Evolutionary conservation across 2,888 invertebrate species (phyloP).

Genomic region (Criorhina ranunculi): DNA sequence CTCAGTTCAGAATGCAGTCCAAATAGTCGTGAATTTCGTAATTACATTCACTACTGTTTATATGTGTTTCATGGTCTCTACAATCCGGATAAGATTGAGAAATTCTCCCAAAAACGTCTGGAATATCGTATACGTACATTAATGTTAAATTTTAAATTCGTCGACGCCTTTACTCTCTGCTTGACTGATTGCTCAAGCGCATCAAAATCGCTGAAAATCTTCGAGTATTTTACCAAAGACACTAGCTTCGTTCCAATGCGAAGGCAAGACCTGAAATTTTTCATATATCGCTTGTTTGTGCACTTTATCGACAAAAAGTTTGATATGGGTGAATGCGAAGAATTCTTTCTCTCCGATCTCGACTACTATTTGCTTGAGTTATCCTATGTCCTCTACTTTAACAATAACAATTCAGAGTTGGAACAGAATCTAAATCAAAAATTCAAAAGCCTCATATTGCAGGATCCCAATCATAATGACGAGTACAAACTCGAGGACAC

Average conservation of each 20-base stretch:
- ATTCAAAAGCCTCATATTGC: slow-evolving; percentile 81
- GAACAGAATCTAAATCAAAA: slow-evolving; percentile 83
- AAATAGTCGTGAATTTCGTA: slow-evolving; percentile 79
- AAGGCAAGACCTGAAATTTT: slow-evolving; percentile 83
- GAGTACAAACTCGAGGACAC: slow-evolving; percentile 82
- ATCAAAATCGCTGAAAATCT: slow-evolving; percentile 82
- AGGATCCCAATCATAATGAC: slow-evolving; percentile 79
- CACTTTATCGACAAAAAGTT: slow-evolving; percentile 83
- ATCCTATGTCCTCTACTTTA: slow-evolving; percentile 84
- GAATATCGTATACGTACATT: slow-evolving; percentile 84
- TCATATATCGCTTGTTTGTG: slow-evolving; percentile 83
- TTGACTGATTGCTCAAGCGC: slow-evolving; percentile 81
- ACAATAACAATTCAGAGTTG: slow-evolving; percentile 83
- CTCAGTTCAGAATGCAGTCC: slow-evolving; percentile 77
- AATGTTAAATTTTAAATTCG: slow-evolving; percentile 84
- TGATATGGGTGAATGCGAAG: slow-evolving; percentile 83
- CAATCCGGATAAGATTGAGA: slow-evolving; percentile 82
- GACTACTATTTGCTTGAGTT: slow-evolving; percentile 84
- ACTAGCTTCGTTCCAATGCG: slow-evolving; percentile 84
- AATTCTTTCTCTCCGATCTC: slow-evolving; percentile 83
- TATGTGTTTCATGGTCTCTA: slow-evolving; percentile 84
- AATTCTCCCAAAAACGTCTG: slow-evolving; percentile 81
- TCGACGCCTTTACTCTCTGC: slow-evolving; percentile 83
- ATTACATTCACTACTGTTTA: slow-evolving; percentile 84
- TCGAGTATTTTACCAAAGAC: slow-evolving; percentile 85